Evolutionary conservation across 2,888 invertebrate genomes (phyloP).

Genomic region (Caradrina clavipalpis): DNA sequence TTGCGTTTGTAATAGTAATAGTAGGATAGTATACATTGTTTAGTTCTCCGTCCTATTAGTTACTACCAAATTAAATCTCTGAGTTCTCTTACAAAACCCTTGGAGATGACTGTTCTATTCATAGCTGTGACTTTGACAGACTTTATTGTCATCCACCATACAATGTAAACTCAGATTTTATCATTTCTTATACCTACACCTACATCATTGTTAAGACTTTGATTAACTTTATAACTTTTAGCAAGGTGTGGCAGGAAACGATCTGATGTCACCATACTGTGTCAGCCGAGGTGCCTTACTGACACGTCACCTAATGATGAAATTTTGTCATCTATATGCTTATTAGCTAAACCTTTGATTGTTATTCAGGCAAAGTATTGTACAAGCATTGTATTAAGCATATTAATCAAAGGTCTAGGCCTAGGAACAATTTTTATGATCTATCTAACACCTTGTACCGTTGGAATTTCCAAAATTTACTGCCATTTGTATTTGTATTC

Average conservation of each 20-base stretch:
- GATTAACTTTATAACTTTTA: constrained; percentile 34
- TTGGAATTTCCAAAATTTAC: constrained; percentile 54
- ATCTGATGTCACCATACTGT: constrained; percentile 47
- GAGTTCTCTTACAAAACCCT: not conserved
- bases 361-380: constrained; percentile 47
- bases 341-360: constrained; percentile 48
- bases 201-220: constrained; percentile 36
- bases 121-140: constrained; percentile 17
- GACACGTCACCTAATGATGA: constrained; percentile 38
- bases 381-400: constrained; percentile 39
- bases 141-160: constrained; percentile 21
- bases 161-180: constrained; percentile 31
- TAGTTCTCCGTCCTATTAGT: not conserved
- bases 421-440: constrained; percentile 57
- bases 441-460: constrained; percentile 29
- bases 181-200: constrained; percentile 33
- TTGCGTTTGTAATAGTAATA: too few relatives aligned
- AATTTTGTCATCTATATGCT: constrained; percentile 53
- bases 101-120: constrained; percentile 1
- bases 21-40: not conserved
- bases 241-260: constrained; percentile 45
- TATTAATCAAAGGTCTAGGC: constrained; percentile 44
- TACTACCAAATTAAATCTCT: not conserved
- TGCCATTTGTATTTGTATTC: constrained; percentile 53
- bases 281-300: constrained; percentile 15